Percentiles rank a stretch among this genome's conserved stretches.
These are phyloP conservation scores for Sialia sialis DNA, from an alignment of 2,113 vertebrate species.

Conservation along the genomic window DNA sequence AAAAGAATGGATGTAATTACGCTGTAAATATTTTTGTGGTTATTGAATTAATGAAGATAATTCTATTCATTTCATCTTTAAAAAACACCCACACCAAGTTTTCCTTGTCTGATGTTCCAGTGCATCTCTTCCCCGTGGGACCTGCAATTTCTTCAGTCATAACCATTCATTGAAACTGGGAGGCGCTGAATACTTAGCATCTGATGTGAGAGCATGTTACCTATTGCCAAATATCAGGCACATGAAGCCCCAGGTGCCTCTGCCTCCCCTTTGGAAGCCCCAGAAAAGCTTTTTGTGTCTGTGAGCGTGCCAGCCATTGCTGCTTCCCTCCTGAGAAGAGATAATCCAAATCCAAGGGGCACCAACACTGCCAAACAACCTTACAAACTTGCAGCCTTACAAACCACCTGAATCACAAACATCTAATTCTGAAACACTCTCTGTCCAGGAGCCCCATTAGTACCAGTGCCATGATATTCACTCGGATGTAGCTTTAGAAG, in stretches of 20 bases:
- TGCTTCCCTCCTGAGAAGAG: background rate
- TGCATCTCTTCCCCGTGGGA: background rate
- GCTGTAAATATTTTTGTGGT: conserved; percentile 64
- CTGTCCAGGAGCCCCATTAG: background rate
- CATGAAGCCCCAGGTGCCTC: background rate
- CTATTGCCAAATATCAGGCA: background rate
- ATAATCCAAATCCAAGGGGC: background rate
- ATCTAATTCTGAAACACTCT: background rate
- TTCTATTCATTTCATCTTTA: conserved; percentile 32
- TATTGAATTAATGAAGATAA: conserved; percentile 60
- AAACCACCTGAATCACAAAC: background rate
- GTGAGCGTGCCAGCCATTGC: background rate
- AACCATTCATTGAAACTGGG: conserved; percentile 11
- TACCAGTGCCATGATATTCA: background rate
- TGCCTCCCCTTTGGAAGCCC: background rate
- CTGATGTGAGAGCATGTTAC: background rate
- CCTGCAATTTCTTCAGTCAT: conserved; percentile 15
- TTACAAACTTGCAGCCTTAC: background rate
- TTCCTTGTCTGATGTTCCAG: background rate
- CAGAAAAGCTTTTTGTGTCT: background rate
- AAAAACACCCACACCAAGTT: background rate
- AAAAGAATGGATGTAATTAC: conserved; percentile 45
- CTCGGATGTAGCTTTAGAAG: background rate
- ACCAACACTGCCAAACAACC: background rate
- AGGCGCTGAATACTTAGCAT: background rate